Base-by-base conservation (phyloP, 2,113 vertebrate species). In the Puntigrus tetrazona region DNA sequence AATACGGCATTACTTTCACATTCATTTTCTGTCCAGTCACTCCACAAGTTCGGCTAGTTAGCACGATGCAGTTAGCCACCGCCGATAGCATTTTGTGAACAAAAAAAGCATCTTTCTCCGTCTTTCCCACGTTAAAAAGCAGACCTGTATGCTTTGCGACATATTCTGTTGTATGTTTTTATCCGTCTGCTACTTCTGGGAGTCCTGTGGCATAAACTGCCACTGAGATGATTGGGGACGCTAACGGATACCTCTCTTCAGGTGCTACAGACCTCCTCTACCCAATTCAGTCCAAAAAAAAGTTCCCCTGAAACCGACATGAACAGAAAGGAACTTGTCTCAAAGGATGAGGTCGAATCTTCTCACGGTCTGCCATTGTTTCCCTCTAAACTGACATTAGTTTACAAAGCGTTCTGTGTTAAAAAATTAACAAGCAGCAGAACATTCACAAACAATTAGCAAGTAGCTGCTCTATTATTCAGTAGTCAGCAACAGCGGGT, bases 221-320 rank as follows among this genome's bases (percentile, higher is more conserved):
- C 69, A 27, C 20, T 36, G 50, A 78, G 76, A 75, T 75, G 52
- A 78, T 14, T 43, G 50, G 20, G 55, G 18, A 78, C 18, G 76
- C 14, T 57, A 57, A 52, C 2, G 5, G 18, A 57, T 77, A n/a
- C 5, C 52, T 61, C 76, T 61, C 76, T 61, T 36, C 31, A 78
- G 36, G 52, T 78, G 27, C 43, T 43, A 27, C 8, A 61, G 7
- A 61, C 55, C 76, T 57, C 20, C 18, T 41, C 36, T 41, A 78
- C 57, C 38, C 38, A 52, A 50, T 81, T 81, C 43, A 52, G 79
- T 69, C 78, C n/a, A n/a, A n/a, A n/a, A 81, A 67, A 81, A 43
- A 52, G 52, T 1, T 78, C 57, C 38, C 38, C 16, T 70, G 13
- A 27, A 22, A 67, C 47, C 38, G 14, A 31, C 9, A 45, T n/a